Conservation (phyloP, 2,113 vertebrate species). For the Rhea pennata region DNA sequence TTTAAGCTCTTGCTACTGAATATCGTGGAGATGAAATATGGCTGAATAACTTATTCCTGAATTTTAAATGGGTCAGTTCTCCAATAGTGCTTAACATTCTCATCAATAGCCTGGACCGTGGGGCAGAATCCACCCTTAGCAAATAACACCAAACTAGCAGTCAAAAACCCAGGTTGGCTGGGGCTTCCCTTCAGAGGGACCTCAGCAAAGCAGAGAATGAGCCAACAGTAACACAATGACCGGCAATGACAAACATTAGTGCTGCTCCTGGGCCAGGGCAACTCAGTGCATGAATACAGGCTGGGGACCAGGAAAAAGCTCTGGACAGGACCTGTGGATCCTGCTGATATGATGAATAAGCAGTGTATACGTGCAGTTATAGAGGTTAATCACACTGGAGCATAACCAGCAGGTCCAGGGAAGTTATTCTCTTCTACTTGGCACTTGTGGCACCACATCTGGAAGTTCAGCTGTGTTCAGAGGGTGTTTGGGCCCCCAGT, state of each 20-base stretch:
- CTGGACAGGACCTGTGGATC: neutral
- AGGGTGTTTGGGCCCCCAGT: neutral
- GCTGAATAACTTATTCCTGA: neutral
- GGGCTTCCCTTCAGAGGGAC: neutral
- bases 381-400: neutral
- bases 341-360: neutral
- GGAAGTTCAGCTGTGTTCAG: neutral
- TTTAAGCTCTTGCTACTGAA: neutral
- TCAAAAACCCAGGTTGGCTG: neutral
- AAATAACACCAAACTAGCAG: neutral
- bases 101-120: neutral
- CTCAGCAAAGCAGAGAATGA: neutral
- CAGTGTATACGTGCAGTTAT: neutral
- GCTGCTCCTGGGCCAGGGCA: neutral
- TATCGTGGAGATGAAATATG: neutral
- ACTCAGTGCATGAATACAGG: neutral
- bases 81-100: neutral
- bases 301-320: neutral
- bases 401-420: rapidly evolving
- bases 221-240: neutral
- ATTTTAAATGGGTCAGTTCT: neutral
- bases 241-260: neutral
- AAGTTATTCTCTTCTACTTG: neutral
- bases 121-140: neutral
- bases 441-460: neutral